Base-by-base conservation (phyloP, 2,888 invertebrate species). In the Eupithecia subfuscata region DNA sequence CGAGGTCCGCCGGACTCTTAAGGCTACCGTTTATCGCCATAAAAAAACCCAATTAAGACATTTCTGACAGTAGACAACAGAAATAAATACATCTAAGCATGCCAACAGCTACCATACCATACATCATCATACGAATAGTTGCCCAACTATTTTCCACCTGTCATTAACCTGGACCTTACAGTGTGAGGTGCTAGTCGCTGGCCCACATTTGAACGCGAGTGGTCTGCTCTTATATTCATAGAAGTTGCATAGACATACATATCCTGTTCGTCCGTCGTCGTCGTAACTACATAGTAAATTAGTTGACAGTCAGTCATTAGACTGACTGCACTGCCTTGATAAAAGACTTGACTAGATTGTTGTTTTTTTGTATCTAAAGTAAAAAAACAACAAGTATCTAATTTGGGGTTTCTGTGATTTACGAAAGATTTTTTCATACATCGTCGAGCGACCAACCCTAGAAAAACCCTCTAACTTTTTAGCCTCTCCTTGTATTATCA, bases 61-160 rank as follows among this genome's bases (percentile, higher is more conserved):
- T 77, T 74, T 76, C 73, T 71, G 75, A 64, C 75, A 70, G 71
- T 64, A 77, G 77, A 79, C 78, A 77, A 76, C 69, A 76, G 70
- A 75, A 73, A 77, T 79, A 76, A 73, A 79, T 75, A 75, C 78
- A 73, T 73, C 71, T 65, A 75, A 77, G 78, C 79, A 79, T 78
- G 76, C 76, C 76, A 76, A 70, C 74, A 45, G 14, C 18, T 45
- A 75, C 75, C 68, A 78, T 45, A 75, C 75, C 68, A 78, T 81
- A 72, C 71, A 81, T 81, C 75, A 81, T 81, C 65, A 67, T 67
- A 37, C 18, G 18, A 37, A 40, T 37, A 70, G 71, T 79, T 79
- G 73, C 74, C 75, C 71, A 74, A 79, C 77, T 81, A 83, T 83
- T 77, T 73, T 76, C 69, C 75, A 81, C 81, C 78, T 82, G 75